Percentiles rank a stretch among this genome's conserved stretches.
phyloP scores from a whole-genome alignment of 1,140 invertebrate genomes.

The Panulirus ornatus region DNA sequence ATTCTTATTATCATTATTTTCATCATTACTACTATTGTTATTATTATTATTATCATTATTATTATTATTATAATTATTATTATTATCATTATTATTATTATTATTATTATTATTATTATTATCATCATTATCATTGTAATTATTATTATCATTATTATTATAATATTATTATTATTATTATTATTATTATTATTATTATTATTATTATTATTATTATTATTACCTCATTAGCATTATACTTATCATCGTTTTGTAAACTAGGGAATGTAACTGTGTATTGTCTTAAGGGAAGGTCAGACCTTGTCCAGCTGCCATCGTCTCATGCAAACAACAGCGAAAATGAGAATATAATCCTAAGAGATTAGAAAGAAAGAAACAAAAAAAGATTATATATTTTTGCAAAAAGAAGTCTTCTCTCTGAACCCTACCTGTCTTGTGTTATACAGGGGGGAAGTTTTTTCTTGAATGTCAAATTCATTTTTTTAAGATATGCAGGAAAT shows the following conservation, averaged over 20 bases:
- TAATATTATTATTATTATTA: neutral
- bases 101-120: constrained; percentile 9
- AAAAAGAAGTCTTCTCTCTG: constrained; percentile 33
- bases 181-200: neutral
- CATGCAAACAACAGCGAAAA: constrained; percentile 63
- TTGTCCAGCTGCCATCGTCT: constrained; percentile 70
- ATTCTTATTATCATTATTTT: no score
- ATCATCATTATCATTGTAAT: neutral
- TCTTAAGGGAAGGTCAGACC: constrained; percentile 43
- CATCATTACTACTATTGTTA: neutral
- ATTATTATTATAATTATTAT: neutral
- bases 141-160: neutral
- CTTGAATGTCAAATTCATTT: neutral
- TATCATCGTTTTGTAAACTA: constrained; percentile 51
- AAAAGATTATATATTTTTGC: constrained; percentile 43
- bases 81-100: constrained; percentile 4
- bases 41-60: neutral
- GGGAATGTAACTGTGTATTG: constrained; percentile 47
- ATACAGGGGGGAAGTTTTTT: constrained; percentile 22
- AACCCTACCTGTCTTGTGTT: neutral
- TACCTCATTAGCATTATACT: neutral
- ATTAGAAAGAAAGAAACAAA: neutral
- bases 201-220: constrained; percentile 1
- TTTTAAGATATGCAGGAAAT: constrained; percentile 19
- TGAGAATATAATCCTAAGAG: constrained; percentile 13